Evolutionary conservation across 2,888 invertebrate species (phyloP).

Genomic region (Sinotaia quadrata): DNA sequence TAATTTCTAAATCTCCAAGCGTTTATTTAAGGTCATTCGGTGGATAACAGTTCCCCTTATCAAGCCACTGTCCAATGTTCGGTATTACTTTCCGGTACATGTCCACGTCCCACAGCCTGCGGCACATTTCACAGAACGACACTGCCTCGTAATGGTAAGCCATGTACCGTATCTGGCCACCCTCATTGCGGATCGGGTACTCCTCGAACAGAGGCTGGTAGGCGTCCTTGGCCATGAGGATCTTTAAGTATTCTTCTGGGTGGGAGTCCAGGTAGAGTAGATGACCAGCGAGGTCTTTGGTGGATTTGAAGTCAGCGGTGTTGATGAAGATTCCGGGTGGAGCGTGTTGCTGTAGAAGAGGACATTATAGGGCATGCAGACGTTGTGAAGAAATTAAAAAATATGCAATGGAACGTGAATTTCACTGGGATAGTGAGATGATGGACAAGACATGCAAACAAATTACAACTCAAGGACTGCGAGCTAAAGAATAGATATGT

Average conservation of each 20-base stretch:
- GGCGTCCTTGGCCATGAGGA: constrained; percentile 23
- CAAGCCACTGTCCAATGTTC: constrained; percentile 26
- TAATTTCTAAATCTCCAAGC: too few species aligned
- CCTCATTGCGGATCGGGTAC: constrained; percentile 23
- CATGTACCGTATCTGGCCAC: constrained; percentile 17
- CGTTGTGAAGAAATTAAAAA: too few species aligned
- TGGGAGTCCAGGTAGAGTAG: constrained; percentile 21
- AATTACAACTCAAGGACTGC: too few species aligned
- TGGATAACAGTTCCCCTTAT: constrained; percentile 16
- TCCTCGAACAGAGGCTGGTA: constrained; percentile 25
- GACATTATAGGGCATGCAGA: too few species aligned
- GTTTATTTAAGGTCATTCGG: constrained; percentile 20
- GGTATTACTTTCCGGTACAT: constrained; percentile 15
- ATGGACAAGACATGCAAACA: too few species aligned
- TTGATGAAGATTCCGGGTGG: constrained; percentile 30
- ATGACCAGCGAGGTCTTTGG: constrained; percentile 22
- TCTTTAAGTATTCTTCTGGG: constrained; percentile 16
- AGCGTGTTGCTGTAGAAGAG: constrained; percentile 1
- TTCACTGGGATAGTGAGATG: too few species aligned
- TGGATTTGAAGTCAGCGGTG: constrained; percentile 26
- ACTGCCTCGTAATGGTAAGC: constrained; percentile 32
- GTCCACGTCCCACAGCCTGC: constrained; percentile 36
- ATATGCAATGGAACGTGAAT: too few species aligned
- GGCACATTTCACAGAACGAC: constrained; percentile 34
- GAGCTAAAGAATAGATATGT: too few species aligned